Conservation (phyloP, 2,113 vertebrate species). For the Cephalopholis sonnerati region DNA sequence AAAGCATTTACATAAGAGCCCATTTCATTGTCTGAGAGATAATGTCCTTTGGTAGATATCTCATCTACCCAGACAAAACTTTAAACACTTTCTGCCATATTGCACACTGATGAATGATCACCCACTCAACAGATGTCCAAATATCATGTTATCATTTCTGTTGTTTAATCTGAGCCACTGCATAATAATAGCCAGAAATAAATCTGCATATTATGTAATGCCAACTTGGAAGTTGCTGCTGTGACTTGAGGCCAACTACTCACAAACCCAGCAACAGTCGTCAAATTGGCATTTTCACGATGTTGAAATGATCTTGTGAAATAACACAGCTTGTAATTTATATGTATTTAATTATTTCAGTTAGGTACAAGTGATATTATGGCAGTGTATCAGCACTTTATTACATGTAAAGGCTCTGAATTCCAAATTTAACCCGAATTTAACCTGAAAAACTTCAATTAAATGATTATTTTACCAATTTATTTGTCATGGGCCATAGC, state of each 20-base stretch:
- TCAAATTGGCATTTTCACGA: not conserved
- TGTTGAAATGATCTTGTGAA: not conserved
- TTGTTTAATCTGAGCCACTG: conserved; percentile 39
- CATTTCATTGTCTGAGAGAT: not conserved
- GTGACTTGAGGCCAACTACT: not conserved
- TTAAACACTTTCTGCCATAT: conserved; percentile 3
- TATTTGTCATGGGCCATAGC: not conserved
- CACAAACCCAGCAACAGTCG: not conserved
- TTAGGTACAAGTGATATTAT: not conserved
- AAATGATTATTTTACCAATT: too few relatives aligned
- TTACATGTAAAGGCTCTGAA: not conserved
- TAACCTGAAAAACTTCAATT: not conserved
- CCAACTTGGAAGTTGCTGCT: conserved; percentile 23
- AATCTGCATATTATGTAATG: conserved; percentile 8
- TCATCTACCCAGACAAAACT: conserved; percentile 25
- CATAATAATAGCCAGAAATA: conserved; percentile 33
- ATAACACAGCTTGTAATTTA: not conserved
- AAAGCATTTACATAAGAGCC: conserved; percentile 14
- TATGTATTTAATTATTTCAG: not conserved
- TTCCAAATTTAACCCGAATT: too few relatives aligned
- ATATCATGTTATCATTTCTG: conserved; percentile 37
- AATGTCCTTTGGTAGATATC: not conserved
- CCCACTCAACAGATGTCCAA: conserved; percentile 68
- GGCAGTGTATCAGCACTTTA: not conserved
- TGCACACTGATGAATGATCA: conserved; percentile 31